Conservation (phyloP, 1,140 invertebrate species). For the Bombus confusus region DNA sequence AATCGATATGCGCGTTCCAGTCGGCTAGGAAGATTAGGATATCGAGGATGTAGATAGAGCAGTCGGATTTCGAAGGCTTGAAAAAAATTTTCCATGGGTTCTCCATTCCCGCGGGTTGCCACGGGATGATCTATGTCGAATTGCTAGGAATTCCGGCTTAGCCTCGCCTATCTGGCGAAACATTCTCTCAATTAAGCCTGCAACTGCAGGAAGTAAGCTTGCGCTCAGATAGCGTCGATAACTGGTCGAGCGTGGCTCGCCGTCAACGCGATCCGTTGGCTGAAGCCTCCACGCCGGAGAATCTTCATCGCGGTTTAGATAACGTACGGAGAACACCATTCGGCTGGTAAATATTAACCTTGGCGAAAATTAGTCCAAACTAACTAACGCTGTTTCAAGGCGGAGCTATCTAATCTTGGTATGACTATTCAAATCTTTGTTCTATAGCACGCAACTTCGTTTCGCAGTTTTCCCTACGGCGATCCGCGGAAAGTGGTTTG, state of each 20-base stretch:
- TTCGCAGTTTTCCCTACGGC: too few species aligned
- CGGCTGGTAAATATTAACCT: conserved; percentile 36
- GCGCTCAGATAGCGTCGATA: conserved; percentile 2
- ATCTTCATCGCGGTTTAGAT: conserved; percentile 19
- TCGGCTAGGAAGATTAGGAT: conserved; percentile 46
- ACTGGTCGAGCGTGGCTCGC: conserved; percentile 7
- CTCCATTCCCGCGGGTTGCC: neutral
- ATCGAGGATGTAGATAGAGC: conserved; percentile 14
- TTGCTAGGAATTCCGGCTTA: neutral
- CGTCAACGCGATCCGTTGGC: neutral
- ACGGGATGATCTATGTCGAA: neutral
- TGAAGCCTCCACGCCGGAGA: neutral
- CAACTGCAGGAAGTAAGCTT: neutral
- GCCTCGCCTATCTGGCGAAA: neutral
- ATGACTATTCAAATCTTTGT: conserved; percentile 4
- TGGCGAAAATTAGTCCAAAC: conserved; percentile 9
- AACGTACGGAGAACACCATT: neutral
- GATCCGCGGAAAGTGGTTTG: neutral
- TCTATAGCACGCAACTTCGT: neutral
- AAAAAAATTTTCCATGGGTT: neutral
- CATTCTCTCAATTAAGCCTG: conserved; percentile 17
- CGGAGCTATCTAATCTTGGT: neutral
- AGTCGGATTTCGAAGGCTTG: neutral
- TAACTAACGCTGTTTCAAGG: neutral
- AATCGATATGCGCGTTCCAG: conserved; percentile 56